Evolutionary conservation across 2,113 vertebrate species (phyloP), one percentile per base, ranked within the genome.

Genomic region (Amazona guildingii): DNA sequence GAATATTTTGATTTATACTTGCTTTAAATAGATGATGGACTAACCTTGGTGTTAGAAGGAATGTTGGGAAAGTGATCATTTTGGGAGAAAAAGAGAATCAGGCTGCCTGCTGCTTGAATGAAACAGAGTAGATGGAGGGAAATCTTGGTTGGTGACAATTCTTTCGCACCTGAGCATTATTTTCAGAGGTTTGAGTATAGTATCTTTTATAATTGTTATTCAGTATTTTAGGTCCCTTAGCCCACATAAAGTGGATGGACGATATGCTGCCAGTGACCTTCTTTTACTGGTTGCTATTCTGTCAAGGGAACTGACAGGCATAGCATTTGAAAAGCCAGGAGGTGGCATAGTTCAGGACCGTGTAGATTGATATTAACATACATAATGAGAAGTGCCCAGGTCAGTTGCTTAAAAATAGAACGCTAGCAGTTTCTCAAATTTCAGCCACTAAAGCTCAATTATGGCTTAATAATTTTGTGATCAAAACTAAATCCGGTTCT

Each of bases 281-380:
- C 72, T 94, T 98, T 92, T 78, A 66, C 79, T 95, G 89, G 66
- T 94, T 97, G 90, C 97, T 97, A 95, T 83, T 91, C 92, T 95
- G 94, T 97, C 96, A 97, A 90, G 51, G 72, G 83, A 95, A 82
- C 81, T 97, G 98, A 95, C 95, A 97, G 88, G 94, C 94, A 17
- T 91, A 94, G 95, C 94, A 76, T 94, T 96, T 94, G 88, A 94
- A 86, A 95, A 97, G 92, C 96, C 90, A 90, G 91, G 73, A 96
- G 92, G 86, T 94, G 97, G 72, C 95, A 73, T 39, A 95, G 96
- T 97, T 97, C 97, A 98, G 49, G 37, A 84, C 80, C 6, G 8
- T 28, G 86, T 90, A 96, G 90, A 95, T 49, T 92, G 94, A 83
- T 96, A 97, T 86, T 97, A 96, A 94, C 86, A 89, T 84, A 89